Conservation (phyloP, 2,113 vertebrate genomes). For the Ochotona princeps region DNA sequence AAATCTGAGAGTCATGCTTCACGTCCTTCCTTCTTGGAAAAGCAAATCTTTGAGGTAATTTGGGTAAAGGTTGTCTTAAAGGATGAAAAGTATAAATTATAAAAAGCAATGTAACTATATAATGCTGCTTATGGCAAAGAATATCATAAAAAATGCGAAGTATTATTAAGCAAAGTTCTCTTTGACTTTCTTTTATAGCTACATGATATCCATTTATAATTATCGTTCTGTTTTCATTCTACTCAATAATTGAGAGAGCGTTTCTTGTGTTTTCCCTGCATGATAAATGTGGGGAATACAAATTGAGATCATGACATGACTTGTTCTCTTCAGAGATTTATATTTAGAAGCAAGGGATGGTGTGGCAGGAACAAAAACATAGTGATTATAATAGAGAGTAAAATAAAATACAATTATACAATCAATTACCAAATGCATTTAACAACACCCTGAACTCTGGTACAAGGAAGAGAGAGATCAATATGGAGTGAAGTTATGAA, state of each 20-base stretch:
- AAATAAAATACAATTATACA: constrained; percentile 40
- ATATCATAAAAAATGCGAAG: constrained; percentile 45
- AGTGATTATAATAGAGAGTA: constrained; percentile 23
- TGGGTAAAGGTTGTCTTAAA: constrained; percentile 6
- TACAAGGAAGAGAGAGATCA: background rate
- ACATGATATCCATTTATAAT: constrained; percentile 43
- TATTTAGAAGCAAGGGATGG: constrained; percentile 54
- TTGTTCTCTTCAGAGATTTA: constrained; percentile 51
- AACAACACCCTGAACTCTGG: background rate
- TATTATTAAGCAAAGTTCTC: constrained; percentile 27
- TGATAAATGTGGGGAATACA: constrained; percentile 55
- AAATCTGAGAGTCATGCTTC: background rate
- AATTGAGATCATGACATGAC: constrained; percentile 42
- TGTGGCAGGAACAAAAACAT: background rate
- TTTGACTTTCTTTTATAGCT: constrained; percentile 26
- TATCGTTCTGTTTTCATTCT: constrained; percentile 62
- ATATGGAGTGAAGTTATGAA: background rate
- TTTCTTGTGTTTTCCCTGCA: constrained; percentile 35
- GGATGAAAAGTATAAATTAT: constrained; percentile 16
- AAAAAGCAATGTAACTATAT: background rate
- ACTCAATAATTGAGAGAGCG: constrained; percentile 31
- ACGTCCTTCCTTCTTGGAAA: background rate
- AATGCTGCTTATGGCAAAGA: constrained; percentile 27
- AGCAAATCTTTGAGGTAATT: background rate
- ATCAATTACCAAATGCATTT: constrained; percentile 30